Evolutionary conservation across 2,888 invertebrate genomes (phyloP).

Genomic region (Netelia virgata): DNA sequence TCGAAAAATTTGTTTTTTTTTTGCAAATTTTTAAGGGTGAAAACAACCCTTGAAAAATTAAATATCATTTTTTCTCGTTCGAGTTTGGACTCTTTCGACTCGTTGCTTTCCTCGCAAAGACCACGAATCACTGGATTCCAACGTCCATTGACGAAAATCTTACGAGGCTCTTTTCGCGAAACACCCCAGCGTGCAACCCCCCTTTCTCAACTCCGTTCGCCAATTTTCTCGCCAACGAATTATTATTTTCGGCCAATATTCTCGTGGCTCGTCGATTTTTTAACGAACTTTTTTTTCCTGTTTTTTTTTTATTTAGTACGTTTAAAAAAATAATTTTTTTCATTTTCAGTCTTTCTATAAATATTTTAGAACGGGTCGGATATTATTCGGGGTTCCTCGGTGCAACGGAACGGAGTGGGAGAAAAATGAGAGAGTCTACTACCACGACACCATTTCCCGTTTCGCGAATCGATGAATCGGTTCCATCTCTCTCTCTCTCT

Average conservation of each 20-base stretch:
- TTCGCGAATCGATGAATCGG: conserved; percentile 69
- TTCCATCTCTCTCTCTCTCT: conserved; percentile 55
- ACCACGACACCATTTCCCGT: conserved; percentile 66
- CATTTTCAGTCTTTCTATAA: neutral
- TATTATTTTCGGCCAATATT: neutral
- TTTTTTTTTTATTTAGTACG: neutral
- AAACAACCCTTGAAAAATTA: neutral
- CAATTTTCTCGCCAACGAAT: neutral
- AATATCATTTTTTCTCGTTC: neutral
- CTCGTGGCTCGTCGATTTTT: neutral
- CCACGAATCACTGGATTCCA: conserved; percentile 22
- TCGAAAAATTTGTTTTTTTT: neutral
- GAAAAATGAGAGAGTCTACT: conserved; percentile 53
- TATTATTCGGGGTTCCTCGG: conserved; percentile 11
- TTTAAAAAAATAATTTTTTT: too few relatives aligned
- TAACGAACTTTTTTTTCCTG: neutral
- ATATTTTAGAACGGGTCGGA: neutral
- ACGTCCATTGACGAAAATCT: conserved; percentile 46
- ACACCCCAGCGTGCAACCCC: conserved; percentile 25
- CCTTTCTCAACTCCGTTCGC: neutral
- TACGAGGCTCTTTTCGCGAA: conserved; percentile 18
- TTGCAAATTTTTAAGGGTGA: too few relatives aligned
- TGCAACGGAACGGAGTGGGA: neutral
- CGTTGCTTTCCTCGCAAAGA: neutral
- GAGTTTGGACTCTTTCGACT: neutral